phyloP scores from a whole-genome alignment of 2,888 invertebrate species.

The Torymus texanus region DNA sequence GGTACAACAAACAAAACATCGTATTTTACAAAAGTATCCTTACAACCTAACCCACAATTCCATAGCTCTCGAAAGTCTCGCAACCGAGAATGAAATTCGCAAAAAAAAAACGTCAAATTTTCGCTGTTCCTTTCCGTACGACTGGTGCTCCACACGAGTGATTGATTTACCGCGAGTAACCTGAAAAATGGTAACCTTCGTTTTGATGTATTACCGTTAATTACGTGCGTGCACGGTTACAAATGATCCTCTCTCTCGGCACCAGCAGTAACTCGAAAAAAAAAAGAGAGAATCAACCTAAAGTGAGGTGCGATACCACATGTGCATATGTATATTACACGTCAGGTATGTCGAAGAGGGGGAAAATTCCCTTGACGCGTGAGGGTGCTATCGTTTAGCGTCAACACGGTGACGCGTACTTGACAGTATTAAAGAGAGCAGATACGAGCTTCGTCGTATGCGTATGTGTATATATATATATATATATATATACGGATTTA shows the following conservation, averaged over 20 bases:
- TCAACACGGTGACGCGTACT: neutral
- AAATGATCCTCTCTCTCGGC: constrained; percentile 24
- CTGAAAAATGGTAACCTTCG: constrained; percentile 33
- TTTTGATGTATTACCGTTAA: constrained; percentile 43
- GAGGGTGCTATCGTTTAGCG: too few relatives aligned
- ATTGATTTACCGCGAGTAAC: constrained; percentile 29
- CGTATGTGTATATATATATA: too few relatives aligned
- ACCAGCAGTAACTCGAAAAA: neutral
- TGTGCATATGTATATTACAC: neutral
- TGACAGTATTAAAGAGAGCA: neutral
- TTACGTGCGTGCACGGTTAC: constrained; percentile 23
- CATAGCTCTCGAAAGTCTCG: neutral
- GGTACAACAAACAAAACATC: too few relatives aligned
- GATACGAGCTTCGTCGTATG: neutral
- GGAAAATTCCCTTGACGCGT: too few relatives aligned
- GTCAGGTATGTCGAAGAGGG: too few relatives aligned
- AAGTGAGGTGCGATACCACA: neutral
- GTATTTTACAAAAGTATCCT: too few relatives aligned
- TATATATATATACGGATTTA: neutral
- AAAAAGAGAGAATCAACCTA: constrained; percentile 6
- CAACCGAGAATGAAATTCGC: neutral
- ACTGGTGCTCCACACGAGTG: neutral
- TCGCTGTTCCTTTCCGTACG: neutral
- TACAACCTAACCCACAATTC: too few relatives aligned
- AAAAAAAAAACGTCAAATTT: constrained; percentile 7